These are phyloP conservation scores for Cryptomyrus ogoouensis DNA, from an alignment of 2,113 vertebrate genomes.

Conservation along the genomic window DNA sequence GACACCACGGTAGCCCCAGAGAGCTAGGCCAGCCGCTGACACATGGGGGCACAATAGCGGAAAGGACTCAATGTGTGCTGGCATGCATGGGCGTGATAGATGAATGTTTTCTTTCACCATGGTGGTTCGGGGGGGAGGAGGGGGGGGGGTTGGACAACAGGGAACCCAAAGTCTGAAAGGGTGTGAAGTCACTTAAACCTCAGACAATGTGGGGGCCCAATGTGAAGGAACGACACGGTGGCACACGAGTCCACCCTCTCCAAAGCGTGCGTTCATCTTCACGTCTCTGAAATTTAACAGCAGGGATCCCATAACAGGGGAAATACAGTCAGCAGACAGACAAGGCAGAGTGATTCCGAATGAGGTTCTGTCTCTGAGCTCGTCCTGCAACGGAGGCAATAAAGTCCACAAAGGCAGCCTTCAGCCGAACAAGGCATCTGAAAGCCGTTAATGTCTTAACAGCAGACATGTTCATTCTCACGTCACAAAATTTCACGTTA, in stretches of 20 bases:
- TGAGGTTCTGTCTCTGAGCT: neutral
- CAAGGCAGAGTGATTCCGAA: neutral
- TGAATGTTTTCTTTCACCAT: neutral
- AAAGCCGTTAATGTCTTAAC: neutral
- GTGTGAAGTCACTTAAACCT: neutral
- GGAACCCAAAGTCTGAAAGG: neutral
- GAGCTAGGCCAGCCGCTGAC: neutral
- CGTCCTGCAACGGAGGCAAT: neutral
- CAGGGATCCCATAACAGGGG: neutral
- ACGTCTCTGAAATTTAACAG: neutral
- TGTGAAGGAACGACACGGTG: neutral
- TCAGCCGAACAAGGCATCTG: neutral
- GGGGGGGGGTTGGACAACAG: neutral
- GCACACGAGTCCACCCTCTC: neutral
- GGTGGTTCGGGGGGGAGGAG: neutral
- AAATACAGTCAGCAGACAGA: neutral
- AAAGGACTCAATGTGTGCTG: neutral
- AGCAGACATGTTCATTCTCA: neutral
- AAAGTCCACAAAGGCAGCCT: neutral
- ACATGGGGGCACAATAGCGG: neutral
- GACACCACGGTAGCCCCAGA: neutral
- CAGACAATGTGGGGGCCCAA: neutral
- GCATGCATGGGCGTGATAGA: neutral
- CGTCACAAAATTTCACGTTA: neutral
- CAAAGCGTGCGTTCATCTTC: neutral